Conservation (phyloP, 2,888 invertebrate species). For the Norana najaformis region DNA sequence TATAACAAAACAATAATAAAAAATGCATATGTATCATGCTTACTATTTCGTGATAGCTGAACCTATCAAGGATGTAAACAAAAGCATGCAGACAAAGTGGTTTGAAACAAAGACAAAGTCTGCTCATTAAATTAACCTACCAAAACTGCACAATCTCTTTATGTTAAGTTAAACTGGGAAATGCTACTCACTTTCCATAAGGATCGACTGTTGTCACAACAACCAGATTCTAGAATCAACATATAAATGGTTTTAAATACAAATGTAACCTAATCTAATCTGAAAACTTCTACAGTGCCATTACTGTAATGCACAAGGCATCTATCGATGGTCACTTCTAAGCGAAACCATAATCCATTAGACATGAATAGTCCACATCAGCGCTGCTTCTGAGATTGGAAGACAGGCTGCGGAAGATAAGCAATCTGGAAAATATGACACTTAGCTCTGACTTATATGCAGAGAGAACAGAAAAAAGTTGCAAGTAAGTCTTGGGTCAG, state of each 20-base stretch:
- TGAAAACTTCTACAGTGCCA: neutral
- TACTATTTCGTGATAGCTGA: too few relatives aligned
- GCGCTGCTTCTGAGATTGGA: neutral
- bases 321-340: neutral
- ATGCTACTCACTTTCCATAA: conserved; percentile 56
- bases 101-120: too few relatives aligned
- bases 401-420: neutral
- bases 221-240: conserved; percentile 57
- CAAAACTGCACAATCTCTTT: neutral
- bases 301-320: neutral
- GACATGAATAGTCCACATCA: neutral
- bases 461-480: neutral
- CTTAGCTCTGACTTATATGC: neutral
- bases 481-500: neutral
- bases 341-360: neutral
- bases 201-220: conserved; percentile 62
- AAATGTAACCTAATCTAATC: neutral
- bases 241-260: conserved; percentile 16
- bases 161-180: neutral
- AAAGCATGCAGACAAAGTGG: too few relatives aligned
- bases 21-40: neutral
- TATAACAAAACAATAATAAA: too few relatives aligned
- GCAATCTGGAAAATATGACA: neutral
- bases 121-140: too few relatives aligned
- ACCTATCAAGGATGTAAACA: too few relatives aligned